phyloP scores from a whole-genome alignment of 2,797 vertebrate genomes.

The Intellagama lesueurii region DNA sequence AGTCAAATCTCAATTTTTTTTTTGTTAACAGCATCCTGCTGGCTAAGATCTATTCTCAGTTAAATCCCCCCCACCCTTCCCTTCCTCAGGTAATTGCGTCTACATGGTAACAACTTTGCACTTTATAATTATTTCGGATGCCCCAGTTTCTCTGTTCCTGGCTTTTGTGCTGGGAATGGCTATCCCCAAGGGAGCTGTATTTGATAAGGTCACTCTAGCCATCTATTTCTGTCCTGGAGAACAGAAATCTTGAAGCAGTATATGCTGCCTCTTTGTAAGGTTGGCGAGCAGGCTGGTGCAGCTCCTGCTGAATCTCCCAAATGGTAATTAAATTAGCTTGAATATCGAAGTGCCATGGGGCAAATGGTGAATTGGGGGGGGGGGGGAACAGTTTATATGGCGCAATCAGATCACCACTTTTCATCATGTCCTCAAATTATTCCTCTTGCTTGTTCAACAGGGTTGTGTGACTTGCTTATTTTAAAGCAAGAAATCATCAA shows the following conservation, averaged over 20 bases:
- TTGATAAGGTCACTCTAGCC: constrained; percentile 21
- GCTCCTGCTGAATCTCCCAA: neutral
- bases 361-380: neutral
- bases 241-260: neutral
- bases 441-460: neutral
- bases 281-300: neutral
- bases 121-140: constrained; percentile 25
- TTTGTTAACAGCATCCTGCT: neutral
- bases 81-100: constrained; percentile 3
- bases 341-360: neutral
- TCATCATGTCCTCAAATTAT: neutral
- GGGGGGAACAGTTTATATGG: neutral
- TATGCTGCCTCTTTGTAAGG: neutral
- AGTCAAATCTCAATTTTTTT: neutral
- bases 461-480: neutral
- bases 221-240: constrained; percentile 20
- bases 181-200: constrained; percentile 10
- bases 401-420: neutral
- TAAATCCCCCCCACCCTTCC: neutral
- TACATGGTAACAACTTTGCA: constrained; percentile 20
- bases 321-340: constrained; percentile 5
- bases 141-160: constrained; percentile 24
- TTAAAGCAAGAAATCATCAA: neutral
- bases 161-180: constrained; percentile 17
- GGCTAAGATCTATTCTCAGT: neutral